These are phyloP conservation scores for Microcebus jonahi DNA, from an alignment of 2,113 vertebrate genomes.

Conservation along the genomic window DNA sequence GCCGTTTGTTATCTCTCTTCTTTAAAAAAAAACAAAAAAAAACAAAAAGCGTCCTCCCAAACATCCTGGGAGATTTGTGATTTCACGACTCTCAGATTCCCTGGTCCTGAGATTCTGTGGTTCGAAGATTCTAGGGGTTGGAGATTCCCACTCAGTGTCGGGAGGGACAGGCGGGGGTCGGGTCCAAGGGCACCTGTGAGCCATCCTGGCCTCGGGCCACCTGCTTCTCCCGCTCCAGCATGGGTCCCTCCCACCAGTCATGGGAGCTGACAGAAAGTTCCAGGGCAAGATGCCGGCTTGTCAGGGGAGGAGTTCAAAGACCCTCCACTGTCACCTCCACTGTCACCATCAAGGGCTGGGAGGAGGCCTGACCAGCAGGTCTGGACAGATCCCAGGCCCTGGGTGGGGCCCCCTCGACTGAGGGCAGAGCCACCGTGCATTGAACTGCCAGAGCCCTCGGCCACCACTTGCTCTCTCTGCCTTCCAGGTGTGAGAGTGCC, in stretches of 20 bases:
- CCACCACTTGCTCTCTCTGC: background rate
- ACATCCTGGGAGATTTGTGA: background rate
- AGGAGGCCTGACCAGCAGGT: background rate
- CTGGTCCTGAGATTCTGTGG: background rate
- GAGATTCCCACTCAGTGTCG: background rate
- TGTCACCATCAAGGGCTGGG: accelerated
- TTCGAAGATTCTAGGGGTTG: background rate
- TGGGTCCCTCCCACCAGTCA: background rate
- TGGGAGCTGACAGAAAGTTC: too few relatives aligned
- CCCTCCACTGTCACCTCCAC: background rate
- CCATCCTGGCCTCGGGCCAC: background rate
- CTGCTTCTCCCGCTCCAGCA: background rate
- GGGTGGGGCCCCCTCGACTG: background rate
- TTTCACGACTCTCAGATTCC: background rate
- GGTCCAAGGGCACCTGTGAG: background rate
- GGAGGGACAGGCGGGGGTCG: background rate
- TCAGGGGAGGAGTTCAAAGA: background rate
- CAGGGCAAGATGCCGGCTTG: background rate
- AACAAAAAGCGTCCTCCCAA: background rate
- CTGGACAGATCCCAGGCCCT: background rate
- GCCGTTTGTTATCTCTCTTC: slow-evolving; percentile 58
- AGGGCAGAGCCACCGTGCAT: background rate
- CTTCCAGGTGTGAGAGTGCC: background rate
- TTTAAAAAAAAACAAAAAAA: background rate
- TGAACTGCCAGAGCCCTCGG: accelerated